Base-by-base conservation (phyloP, 2,797 vertebrate species). In the Pangasius krempfi region DNA sequence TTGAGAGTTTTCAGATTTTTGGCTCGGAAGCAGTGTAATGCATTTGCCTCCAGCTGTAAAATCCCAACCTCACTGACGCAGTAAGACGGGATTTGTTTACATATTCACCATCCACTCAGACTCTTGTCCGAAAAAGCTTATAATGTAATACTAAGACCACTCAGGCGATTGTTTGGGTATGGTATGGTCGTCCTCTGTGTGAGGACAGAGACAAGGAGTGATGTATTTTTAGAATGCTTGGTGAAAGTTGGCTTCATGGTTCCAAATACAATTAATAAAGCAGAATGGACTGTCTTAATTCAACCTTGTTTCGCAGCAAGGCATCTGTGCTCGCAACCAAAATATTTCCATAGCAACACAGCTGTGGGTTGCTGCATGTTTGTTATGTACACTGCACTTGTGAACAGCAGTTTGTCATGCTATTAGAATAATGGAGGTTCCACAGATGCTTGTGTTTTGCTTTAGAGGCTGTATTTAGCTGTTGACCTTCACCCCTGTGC, bases 321-420 rank as follows among this genome's bases (percentile, higher is more conserved):
- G 92, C 91, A 89, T 92, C 92, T 91, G 81, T 94, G 92, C 92
- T 94, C 93, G 89, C 94, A 94, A 94, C 94, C 89, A 89, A 95
- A 92, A 95, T 90, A 89, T 96, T 93, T 88, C 95, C 94, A 95
- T 95, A 94, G 94, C 93, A 95, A 96, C 95, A 50, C 89, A 90
- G 93, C 93, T 92, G 92, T 73, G 89, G 89, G 81, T 88, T 56
- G 16, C 87, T 70, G 52, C 78, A 18, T 88, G 90, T 89, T 90
- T 88, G 85, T 90, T 87, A 83, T 88, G 85, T 91, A 80, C 88
- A 86, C 81, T 66, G 44, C 81, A 75, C 87, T 87, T 60, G 82
- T 52, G 85, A 92, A 87, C 73, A 81, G 64, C 44, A 22, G 84
- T 82, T 82, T 82, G 79, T 82, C 37, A 22, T 88, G 82, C 62